Base-by-base conservation (phyloP, 2,797 vertebrate species). In the Manis javanica region DNA sequence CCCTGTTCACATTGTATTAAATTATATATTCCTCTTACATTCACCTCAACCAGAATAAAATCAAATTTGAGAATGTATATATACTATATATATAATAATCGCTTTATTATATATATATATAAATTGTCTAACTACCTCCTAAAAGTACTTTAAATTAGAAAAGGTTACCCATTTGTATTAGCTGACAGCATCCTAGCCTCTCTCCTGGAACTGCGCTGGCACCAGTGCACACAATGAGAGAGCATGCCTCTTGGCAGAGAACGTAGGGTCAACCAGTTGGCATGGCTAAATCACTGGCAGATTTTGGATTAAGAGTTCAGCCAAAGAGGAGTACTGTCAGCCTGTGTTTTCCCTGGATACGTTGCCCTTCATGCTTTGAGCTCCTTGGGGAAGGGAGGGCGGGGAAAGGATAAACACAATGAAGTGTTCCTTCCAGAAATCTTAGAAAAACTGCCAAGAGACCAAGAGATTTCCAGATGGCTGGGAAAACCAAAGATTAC, bases 1-100 rank as follows among this genome's bases (percentile, higher is more conserved):
- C 97, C 96, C 98, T 98, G 98, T 97, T 98, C 96, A 95, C 88
- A 93, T 90, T 96, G 94, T 96, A 98, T 97, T 96, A 98, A 98
- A 97, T 98, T 98, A 98, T 98, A 97, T 98, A 98, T 97, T 97
- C 97, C 75, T 97, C 97, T 98, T 98, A 98, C 98, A 98, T 98
- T 98, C 98, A 98, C 97, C 97, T 98, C 98, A 98, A 98, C 97
- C 97, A 98, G 96, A 98, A 97, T 39, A 98, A 97, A 97, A 97
- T 98, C 96, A 98, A 98, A 98, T 98, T 97, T 98, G 98, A 98
- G 97, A 94, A 95, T 98, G 98, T 98, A 98, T 98, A 98, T 98
- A 98, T 99, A 98, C 98, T 98, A 97, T 98, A 98, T 97, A 98
- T 98, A 98, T 98, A 98, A 98, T 98, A 98, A 98, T 89, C 55